Conservation (phyloP, 1,140 invertebrate genomes). For the Belonocnema kinseyi region DNA sequence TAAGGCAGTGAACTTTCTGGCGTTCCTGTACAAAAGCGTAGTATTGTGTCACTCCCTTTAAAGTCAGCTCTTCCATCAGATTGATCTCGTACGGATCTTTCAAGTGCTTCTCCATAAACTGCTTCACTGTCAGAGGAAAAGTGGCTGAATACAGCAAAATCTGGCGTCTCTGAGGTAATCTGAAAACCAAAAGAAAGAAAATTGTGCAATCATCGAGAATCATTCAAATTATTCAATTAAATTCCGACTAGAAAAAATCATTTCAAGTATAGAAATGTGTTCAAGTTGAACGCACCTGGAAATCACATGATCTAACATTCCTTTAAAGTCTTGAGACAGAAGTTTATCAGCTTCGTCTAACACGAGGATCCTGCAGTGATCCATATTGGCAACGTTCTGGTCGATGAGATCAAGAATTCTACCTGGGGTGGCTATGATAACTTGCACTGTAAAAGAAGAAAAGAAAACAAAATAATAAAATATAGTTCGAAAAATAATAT, state of each 20-base stretch:
- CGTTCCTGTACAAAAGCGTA: conserved; percentile 99
- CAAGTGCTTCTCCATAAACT: conserved; percentile 99
- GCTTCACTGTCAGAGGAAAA: conserved; percentile 99
- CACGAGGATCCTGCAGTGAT: conserved; percentile 96
- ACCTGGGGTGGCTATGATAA: conserved; percentile 99
- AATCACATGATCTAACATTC: conserved; percentile 98
- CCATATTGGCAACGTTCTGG: conserved; percentile 97
- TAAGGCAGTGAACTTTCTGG: conserved; percentile 99
- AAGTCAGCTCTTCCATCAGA: conserved; percentile 99
- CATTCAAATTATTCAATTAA: conserved; percentile 21
- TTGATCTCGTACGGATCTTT: conserved; percentile 99
- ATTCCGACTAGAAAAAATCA: background rate
- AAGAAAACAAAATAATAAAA: conserved; percentile 30
- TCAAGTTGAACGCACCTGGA: conserved; percentile 76
- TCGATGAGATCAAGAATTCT: conserved; percentile 99
- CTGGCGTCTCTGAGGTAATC: conserved; percentile 95
- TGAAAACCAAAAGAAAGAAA: conserved; percentile 56
- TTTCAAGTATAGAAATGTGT: too few species aligned
- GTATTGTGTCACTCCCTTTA: conserved; percentile 99
- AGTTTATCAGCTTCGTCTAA: conserved; percentile 99
- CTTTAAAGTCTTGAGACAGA: conserved; percentile 99
- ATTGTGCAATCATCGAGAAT: background rate
- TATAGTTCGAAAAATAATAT: conserved; percentile 3
- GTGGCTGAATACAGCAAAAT: conserved; percentile 99
- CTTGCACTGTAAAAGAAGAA: conserved; percentile 87